These are phyloP conservation scores for Emydocephalus ijimae DNA, from an alignment of 2,113 vertebrate genomes.

Conservation along the genomic window DNA sequence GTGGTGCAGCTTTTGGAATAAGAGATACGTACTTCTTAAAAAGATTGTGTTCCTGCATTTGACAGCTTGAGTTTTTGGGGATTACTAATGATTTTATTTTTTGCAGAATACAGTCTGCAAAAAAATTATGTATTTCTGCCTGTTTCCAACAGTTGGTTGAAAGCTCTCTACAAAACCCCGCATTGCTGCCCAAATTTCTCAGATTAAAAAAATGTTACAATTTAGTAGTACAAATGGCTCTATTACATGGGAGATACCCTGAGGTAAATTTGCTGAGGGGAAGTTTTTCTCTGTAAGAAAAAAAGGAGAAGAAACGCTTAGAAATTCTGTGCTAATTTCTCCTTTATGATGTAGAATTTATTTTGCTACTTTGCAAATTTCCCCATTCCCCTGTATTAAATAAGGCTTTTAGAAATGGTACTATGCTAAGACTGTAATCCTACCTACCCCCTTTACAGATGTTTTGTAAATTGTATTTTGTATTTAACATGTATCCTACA, in stretches of 20 bases:
- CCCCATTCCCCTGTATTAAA: neutral
- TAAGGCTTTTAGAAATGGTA: neutral
- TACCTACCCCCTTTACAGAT: neutral
- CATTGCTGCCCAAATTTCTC: neutral
- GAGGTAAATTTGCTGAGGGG: neutral
- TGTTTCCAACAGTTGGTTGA: neutral
- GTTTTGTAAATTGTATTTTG: neutral
- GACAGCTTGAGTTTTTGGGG: neutral
- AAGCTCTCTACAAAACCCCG: neutral
- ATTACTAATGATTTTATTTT: neutral
- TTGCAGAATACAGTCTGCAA: neutral
- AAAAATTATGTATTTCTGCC: too few species aligned
- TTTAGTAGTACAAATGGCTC: neutral
- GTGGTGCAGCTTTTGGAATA: neutral
- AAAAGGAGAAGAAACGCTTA: conserved; percentile 1
- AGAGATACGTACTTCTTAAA: neutral
- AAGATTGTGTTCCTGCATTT: neutral
- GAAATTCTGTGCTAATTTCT: neutral
- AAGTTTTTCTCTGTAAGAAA: neutral
- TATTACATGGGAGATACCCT: neutral
- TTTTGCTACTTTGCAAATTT: neutral
- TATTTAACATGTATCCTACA: neutral
- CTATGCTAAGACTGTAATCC: neutral
- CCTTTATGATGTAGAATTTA: neutral
- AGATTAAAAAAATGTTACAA: neutral